Evolutionary conservation across 2,888 invertebrate genomes (phyloP), one percentile per base, ranked within the genome.

Genomic region (Euzetes globulus): DNA sequence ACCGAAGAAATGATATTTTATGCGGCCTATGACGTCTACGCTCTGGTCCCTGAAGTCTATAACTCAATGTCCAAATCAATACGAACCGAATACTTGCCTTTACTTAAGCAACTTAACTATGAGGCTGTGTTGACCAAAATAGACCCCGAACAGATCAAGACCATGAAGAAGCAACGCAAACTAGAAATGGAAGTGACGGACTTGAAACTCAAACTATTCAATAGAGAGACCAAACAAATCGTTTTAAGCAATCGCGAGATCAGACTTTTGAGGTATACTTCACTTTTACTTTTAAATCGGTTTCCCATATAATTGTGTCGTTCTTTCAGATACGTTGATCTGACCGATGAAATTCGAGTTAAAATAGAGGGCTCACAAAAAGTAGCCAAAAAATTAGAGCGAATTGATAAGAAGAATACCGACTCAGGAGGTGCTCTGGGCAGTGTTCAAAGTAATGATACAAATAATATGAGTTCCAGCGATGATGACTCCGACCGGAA

Each of bases 191-290:
- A 94, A 84, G 90, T 94, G 2, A 87, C 89, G n/a, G 94, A 94
- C 82, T 85, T 94, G 72, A 88, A 91, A 80, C 86, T 86, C 70
- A 92, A 93, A 84, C 84, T 94, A 80, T 81, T 81, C 65, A 88
- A 90, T 5, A 89, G 89, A 65, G 90, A 82, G 63, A 81, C 81
- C 41, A 84, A 84, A 81, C 92, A 91, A 82, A 90, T 94, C 81
- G 94, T 94, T 71, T 85, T 94, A 76, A 93, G 92, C 81, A 94
- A 94, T 82, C 87, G 94, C 79, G 94, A 94, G 85, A 94, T 94
- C 80, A 87, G 94, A 80, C 85, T 94, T 76, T 85, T 94, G 77
- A 86, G 88, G 88, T 88, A 81, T 25, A 11, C 58, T 15, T 27
- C n/a, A 7, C 22, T n/a, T 52, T 27, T 60, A 13, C 3, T 60